phyloP scores from a whole-genome alignment of 2,888 invertebrate genomes.

The Drosophila austrosaltans region DNA sequence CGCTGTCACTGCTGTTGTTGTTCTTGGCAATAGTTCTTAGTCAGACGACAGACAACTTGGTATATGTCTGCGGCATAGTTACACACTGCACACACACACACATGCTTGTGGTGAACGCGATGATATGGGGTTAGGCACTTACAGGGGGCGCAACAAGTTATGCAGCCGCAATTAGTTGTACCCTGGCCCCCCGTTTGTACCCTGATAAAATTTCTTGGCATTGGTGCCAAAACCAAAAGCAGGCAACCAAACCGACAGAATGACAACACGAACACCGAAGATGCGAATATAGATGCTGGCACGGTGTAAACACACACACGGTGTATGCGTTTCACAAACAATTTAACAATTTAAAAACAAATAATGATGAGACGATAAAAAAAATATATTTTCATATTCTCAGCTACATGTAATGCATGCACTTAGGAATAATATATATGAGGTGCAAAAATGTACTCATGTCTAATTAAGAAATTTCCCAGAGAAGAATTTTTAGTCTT shows the following conservation, averaged over 20 bases:
- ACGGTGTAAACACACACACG: background rate
- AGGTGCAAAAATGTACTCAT: too few species aligned
- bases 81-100: slow-evolving; percentile 25
- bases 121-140: slow-evolving; percentile 17
- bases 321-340: slow-evolving; percentile 15
- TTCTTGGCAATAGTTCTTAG: slow-evolving; percentile 63
- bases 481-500: background rate
- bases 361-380: background rate
- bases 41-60: slow-evolving; percentile 53
- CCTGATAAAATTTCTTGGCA: slow-evolving; percentile 72
- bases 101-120: slow-evolving; percentile 34
- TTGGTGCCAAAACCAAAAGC: slow-evolving; percentile 75
- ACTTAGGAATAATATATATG: background rate
- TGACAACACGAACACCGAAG: background rate
- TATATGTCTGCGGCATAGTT: slow-evolving; percentile 53
- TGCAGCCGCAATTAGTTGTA: slow-evolving; percentile 76
- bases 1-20: slow-evolving; percentile 47
- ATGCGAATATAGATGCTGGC: background rate
- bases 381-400: background rate
- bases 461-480: background rate
- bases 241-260: slow-evolving; percentile 31
- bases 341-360: slow-evolving; percentile 8
- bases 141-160: slow-evolving; percentile 67
- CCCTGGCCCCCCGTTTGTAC: slow-evolving; percentile 56
- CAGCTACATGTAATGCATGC: background rate